Base-by-base conservation (phyloP, 2,797 vertebrate species). In the Selene dorsalis region DNA sequence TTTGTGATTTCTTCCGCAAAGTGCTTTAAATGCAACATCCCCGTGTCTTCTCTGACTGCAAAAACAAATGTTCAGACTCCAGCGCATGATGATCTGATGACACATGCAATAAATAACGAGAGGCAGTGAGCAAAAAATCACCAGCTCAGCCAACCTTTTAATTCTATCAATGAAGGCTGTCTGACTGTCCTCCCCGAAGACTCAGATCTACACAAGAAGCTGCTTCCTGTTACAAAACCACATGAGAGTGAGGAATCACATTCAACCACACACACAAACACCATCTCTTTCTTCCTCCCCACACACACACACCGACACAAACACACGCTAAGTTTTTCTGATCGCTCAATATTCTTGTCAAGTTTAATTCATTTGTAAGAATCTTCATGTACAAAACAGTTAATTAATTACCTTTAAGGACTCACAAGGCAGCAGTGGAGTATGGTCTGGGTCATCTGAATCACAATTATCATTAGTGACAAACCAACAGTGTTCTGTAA, bases 41-140 rank as follows among this genome's bases (percentile, higher is more conserved):
- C 0, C 3, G 3, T 41, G 5, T 2, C 47, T 63, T 30, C 12
- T 48, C 24, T 57, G 6, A 41, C 38, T 59, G n/a, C 8, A 48
- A 32, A 28, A 12, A 41, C 1, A 11, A 50, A 52, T 11, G 48
- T 45, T 59, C 4, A 4, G 22, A 38, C 3, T 1, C 1, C 32
- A 48, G 50, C 68, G 48, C 76, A 72, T 68, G 52, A 75, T 20
- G n/a, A 75, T 67, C 50, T 17, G 26, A 38, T 75, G 71, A 75
- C 35, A 17, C 53, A 24, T 50, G 10, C 22, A 38, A 26, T 45
- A 43, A 16, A 3, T 10, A 47, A 56, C 2, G 1, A 47, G 41
- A 45, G 53, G 16, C 24, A 26, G 30, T 43, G 11, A 52, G 16
- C 7, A 24, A 53, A 28, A 38, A n/a, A 12, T 6, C 1, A 12